Percentiles rank a stretch among this genome's conserved stretches.
These are phyloP conservation scores for Lacerta agilis DNA, from an alignment of 2,797 vertebrate species.

Conservation along the genomic window DNA sequence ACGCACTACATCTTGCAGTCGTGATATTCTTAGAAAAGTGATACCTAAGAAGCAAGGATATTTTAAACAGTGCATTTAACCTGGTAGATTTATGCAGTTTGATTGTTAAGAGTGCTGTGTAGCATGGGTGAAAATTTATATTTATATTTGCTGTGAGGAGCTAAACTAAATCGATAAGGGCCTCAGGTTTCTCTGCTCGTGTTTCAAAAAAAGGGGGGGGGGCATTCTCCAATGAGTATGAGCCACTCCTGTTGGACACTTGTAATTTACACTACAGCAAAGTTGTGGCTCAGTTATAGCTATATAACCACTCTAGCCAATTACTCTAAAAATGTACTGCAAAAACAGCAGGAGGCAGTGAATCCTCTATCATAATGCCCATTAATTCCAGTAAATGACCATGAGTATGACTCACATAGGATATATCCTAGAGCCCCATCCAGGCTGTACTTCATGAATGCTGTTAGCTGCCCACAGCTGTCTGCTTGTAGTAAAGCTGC, in stretches of 20 bases:
- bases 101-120: not conserved
- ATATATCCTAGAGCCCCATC: no score
- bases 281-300: not conserved
- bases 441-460: no score
- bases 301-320: not conserved
- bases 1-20: not conserved
- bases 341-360: no score
- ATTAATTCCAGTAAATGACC: no score
- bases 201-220: not conserved
- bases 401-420: no score
- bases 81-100: not conserved
- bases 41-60: conserved; percentile 56
- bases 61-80: conserved; percentile 13
- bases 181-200: not conserved
- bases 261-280: not conserved
- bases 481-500: not conserved
- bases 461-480: no score
- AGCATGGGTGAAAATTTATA: not conserved
- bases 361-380: no score
- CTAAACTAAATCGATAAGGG: not conserved
- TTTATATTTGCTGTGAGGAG: not conserved
- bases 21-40: no score
- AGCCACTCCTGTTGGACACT: not conserved
- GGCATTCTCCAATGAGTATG: not conserved
- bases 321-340: no score